phyloP scores from a whole-genome alignment of 2,888 invertebrate genomes.

The Nyleta sp. region DNA sequence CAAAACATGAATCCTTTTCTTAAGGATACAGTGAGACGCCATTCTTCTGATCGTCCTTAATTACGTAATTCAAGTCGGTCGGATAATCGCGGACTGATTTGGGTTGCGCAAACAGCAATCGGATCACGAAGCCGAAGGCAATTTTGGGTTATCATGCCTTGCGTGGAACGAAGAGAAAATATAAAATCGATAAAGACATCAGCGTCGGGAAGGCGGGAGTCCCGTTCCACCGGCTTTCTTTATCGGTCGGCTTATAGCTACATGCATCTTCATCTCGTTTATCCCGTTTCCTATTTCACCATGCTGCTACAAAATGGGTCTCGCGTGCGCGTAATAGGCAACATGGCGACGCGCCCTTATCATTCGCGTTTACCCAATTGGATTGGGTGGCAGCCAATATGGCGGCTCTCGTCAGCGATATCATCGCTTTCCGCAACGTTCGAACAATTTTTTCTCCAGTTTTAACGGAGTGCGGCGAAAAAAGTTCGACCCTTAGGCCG shows the following conservation, averaged over 20 bases:
- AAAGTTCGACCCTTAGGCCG: too few relatives aligned
- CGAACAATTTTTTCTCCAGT: not conserved
- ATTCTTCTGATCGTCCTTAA: conserved; percentile 49
- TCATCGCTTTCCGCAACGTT: conserved; percentile 72
- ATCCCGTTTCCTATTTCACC: conserved; percentile 54
- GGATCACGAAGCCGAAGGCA: conserved; percentile 57
- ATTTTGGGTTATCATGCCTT: conserved; percentile 71
- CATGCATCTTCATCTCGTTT: conserved; percentile 69
- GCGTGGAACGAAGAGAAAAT: conserved; percentile 62
- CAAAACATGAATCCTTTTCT: not conserved
- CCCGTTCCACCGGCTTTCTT: conserved; percentile 61
- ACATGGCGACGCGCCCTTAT: conserved; percentile 73
- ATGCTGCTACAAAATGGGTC: conserved; percentile 64
- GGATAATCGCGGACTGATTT: conserved; percentile 35
- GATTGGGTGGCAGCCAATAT: conserved; percentile 80
- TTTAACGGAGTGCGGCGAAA: too few relatives aligned
- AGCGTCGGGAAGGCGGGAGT: conserved; percentile 64
- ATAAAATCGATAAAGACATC: conserved; percentile 71
- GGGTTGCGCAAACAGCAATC: conserved; percentile 13
- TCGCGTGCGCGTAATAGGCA: conserved; percentile 73
- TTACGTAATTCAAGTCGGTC: conserved; percentile 35
- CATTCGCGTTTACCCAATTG: conserved; percentile 74
- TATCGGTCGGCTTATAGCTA: conserved; percentile 67
- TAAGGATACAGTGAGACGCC: not conserved
- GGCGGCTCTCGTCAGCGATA: conserved; percentile 81